A percentile compares a stretch with the other conserved stretches of the same genome.
phyloP scores from a whole-genome alignment of 2,797 vertebrate genomes.

The Falco novaeseelandiae region DNA sequence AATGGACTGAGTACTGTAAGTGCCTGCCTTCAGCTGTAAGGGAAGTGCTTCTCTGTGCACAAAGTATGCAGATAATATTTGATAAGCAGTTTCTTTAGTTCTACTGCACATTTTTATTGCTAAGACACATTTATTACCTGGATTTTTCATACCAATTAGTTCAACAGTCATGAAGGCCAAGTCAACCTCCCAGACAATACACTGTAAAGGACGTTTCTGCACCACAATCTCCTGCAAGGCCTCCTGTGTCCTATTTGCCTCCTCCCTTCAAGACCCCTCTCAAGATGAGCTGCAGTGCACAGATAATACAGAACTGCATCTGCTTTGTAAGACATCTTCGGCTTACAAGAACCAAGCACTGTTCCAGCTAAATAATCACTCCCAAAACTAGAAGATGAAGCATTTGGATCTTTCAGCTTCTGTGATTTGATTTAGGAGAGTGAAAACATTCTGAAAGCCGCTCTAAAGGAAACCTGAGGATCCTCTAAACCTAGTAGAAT shows the following conservation, averaged over 20 bases:
- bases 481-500: neutral
- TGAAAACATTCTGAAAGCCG: neutral
- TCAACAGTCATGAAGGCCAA: neutral
- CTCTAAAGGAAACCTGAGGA: neutral
- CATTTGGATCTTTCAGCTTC: neutral
- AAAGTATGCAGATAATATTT: neutral
- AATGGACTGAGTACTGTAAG: neutral
- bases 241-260: neutral
- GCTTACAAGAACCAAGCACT: neutral
- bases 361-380: neutral
- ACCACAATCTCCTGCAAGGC: neutral
- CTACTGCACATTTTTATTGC: neutral
- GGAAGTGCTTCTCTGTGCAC: neutral
- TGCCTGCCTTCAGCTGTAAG: neutral
- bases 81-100: neutral
- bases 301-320: neutral
- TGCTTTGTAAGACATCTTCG: neutral
- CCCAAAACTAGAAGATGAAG: neutral
- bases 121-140: neutral
- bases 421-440: neutral
- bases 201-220: neutral
- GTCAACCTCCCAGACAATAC: neutral
- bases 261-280: neutral
- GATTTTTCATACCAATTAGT: neutral
- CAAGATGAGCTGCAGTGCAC: neutral